Conservation (phyloP, 2,113 vertebrate genomes). For the Rhinogobius similis region DNA sequence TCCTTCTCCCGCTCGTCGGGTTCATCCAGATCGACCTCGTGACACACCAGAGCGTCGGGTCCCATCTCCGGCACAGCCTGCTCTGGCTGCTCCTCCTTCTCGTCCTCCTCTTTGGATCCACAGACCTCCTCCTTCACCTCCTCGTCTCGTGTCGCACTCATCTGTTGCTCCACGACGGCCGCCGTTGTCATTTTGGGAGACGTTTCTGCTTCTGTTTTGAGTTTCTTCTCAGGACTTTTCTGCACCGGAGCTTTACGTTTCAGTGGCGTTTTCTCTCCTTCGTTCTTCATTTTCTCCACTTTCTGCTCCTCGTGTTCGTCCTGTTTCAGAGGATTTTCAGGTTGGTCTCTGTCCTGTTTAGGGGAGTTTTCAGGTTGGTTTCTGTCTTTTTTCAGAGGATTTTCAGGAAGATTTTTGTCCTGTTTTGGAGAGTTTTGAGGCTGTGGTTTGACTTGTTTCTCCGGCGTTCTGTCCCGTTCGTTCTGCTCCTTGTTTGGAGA, state of each 20-base stretch:
- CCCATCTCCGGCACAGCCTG: constrained; percentile 84
- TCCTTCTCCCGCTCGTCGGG: constrained; percentile 91
- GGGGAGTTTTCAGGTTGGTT: neutral
- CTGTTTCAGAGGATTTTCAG: neutral
- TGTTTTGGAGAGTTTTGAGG: neutral
- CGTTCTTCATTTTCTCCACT: neutral
- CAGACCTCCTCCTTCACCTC: neutral
- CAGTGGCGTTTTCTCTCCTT: neutral
- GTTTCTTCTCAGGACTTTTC: constrained; percentile 53
- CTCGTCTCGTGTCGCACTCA: neutral
- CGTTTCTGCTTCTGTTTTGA: constrained; percentile 7
- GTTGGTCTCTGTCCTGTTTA: neutral
- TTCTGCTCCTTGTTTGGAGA: neutral
- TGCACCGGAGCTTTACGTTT: neutral
- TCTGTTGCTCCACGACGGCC: neutral
- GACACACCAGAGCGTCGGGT: constrained; percentile 90
- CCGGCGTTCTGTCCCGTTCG: constrained; percentile 66
- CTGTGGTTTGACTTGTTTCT: constrained; percentile 68
- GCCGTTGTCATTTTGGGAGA: neutral
- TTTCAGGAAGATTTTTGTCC: neutral
- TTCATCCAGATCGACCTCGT: constrained; percentile 92
- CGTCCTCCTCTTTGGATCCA: neutral
- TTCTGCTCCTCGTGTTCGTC: neutral
- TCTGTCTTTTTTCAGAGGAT: neutral
- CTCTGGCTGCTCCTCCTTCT: neutral